phyloP scores from a whole-genome alignment of 2,797 vertebrate species.

The Sebastes oblongus region DNA sequence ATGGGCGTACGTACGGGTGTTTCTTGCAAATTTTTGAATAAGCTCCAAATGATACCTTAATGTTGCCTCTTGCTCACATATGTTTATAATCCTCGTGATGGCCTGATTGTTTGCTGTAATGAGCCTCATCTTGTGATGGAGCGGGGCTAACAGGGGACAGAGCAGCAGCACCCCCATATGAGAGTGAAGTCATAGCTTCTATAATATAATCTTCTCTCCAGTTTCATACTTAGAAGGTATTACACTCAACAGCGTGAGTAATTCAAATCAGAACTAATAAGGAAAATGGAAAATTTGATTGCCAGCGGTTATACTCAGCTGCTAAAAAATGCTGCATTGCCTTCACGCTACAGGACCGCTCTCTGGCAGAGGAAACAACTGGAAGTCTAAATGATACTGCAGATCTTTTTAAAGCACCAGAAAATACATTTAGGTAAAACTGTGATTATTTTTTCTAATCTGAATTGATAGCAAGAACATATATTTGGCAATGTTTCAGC shows the following conservation, averaged over 20 bases:
- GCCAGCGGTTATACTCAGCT: not conserved
- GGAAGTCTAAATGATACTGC: not conserved
- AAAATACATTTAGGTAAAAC: not conserved
- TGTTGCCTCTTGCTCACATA: conserved; percentile 19
- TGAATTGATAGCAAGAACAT: not conserved
- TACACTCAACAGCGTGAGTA: conserved; percentile 15
- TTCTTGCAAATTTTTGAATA: not conserved
- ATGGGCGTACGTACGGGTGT: not conserved
- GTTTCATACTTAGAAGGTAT: conserved; percentile 1
- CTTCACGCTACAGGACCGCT: not conserved
- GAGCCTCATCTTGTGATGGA: conserved; percentile 33
- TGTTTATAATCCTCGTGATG: conserved; percentile 60
- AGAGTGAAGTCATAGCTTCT: conserved; percentile 42
- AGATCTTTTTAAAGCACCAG: not conserved
- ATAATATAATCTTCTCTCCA: conserved; percentile 13
- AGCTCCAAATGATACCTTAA: not conserved
- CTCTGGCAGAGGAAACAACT: not conserved
- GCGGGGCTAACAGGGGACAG: conserved; percentile 28
- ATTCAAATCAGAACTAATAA: conserved; percentile 32
- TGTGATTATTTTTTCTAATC: not conserved
- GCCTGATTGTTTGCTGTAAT: conserved; percentile 31
- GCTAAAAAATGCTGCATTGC: conserved; percentile 20
- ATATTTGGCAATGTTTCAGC: not conserved
- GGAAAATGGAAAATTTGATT: conserved; percentile 43
- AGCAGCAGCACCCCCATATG: conserved; percentile 14